phyloP scores from a whole-genome alignment of 2,888 invertebrate genomes.

The Azorinus chamasolen region DNA sequence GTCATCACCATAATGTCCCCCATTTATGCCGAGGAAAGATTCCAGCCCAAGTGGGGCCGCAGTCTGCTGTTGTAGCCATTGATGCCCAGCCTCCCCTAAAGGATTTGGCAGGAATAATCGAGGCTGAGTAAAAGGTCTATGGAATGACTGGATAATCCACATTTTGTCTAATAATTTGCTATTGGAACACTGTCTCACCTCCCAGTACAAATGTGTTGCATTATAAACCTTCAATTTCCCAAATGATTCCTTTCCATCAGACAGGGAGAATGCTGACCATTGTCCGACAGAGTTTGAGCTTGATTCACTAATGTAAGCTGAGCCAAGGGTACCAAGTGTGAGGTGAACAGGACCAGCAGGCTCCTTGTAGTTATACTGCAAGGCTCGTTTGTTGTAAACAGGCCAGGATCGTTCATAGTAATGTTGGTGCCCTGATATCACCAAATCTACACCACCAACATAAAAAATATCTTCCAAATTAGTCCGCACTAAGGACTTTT shows the following conservation, averaged over 20 bases:
- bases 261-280: constrained; percentile 76
- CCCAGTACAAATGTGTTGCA: constrained; percentile 77
- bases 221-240: constrained; percentile 73
- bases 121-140: constrained; percentile 72
- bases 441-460: constrained; percentile 80
- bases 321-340: constrained; percentile 77
- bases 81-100: constrained; percentile 62
- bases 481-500: constrained; percentile 66
- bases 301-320: constrained; percentile 69
- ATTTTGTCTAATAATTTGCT: constrained; percentile 75
- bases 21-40: constrained; percentile 59
- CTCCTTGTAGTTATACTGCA: constrained; percentile 74
- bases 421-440: constrained; percentile 80
- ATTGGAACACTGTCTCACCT: constrained; percentile 71
- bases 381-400: constrained; percentile 73
- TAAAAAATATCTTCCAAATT: constrained; percentile 79
- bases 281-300: constrained; percentile 62
- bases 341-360: constrained; percentile 80
- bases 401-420: constrained; percentile 83
- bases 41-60: constrained; percentile 49
- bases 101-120: constrained; percentile 64
- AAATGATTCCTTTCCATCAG: constrained; percentile 74
- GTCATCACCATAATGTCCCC: constrained; percentile 67
- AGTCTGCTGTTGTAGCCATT: constrained; percentile 59
- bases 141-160: constrained; percentile 73